phyloP scores from a whole-genome alignment of 2,113 vertebrate genomes.

The Melozone crissalis region DNA sequence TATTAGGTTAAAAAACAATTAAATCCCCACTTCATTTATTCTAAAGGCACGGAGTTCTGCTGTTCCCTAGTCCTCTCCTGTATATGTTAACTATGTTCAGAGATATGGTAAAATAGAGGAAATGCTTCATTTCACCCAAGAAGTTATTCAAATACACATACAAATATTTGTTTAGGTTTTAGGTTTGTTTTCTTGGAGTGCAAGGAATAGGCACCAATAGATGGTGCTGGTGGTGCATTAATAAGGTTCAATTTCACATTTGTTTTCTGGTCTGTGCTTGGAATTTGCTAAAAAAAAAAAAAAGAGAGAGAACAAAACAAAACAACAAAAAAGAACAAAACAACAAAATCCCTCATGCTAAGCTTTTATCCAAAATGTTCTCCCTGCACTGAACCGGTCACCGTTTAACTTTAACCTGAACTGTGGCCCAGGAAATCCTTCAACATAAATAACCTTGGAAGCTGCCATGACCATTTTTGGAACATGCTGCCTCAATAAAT shows the following conservation, averaged over 20 bases:
- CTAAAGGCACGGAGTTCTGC: not conserved
- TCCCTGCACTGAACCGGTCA: slow-evolving; percentile 36
- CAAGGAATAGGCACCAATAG: slow-evolving; percentile 14
- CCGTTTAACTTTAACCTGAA: slow-evolving; percentile 55
- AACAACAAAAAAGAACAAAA: not conserved
- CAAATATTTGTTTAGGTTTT: not conserved
- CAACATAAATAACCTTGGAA: slow-evolving; percentile 61
- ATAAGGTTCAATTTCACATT: not conserved
- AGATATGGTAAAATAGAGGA: not conserved
- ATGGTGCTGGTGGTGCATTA: slow-evolving; percentile 60
- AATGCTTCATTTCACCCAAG: not conserved
- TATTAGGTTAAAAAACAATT: not conserved
- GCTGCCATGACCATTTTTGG: slow-evolving; percentile 49
- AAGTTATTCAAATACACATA: not conserved
- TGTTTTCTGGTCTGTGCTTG: slow-evolving; percentile 34
- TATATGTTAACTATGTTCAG: not conserved
- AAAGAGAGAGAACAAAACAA: not conserved
- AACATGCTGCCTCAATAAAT: slow-evolving; percentile 51
- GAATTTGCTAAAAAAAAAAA: not conserved
- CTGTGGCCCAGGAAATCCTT: slow-evolving; percentile 58
- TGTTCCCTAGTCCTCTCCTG: not conserved
- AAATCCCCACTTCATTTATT: not conserved
- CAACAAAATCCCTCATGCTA: slow-evolving; percentile 35
- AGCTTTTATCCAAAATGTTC: slow-evolving; percentile 49
- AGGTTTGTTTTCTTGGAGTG: not conserved